A percentile compares a stretch with the other conserved stretches of the same genome.
phyloP scores from a whole-genome alignment of 2,888 invertebrate species.

The Caenorhabditis uteleia region DNA sequence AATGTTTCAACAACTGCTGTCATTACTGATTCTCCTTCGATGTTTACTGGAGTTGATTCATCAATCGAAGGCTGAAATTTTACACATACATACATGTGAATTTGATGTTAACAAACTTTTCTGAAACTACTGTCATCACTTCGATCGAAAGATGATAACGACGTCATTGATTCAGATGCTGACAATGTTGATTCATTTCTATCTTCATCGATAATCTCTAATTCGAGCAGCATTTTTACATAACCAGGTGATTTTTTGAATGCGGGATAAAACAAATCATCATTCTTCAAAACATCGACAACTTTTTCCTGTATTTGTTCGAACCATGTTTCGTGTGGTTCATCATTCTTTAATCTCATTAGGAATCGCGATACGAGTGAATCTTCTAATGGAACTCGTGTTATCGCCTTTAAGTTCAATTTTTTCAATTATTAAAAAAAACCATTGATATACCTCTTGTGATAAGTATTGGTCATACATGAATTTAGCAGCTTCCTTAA shows the following conservation, averaged over 20 bases:
- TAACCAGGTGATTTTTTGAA: constrained; percentile 79
- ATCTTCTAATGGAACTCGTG: constrained; percentile 77
- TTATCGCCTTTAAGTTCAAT: no score
- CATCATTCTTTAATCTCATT: constrained; percentile 76
- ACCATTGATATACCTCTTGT: no score
- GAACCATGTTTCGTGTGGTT: constrained; percentile 80
- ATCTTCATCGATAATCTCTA: constrained; percentile 75
- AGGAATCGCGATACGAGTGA: constrained; percentile 76
- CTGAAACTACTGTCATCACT: background rate
- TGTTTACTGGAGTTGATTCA: background rate
- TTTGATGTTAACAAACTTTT: background rate
- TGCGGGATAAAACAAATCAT: constrained; percentile 76
- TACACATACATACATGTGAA: background rate
- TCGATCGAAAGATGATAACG: constrained; percentile 17
- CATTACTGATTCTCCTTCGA: constrained; percentile 38
- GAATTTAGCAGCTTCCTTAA: constrained; percentile 78
- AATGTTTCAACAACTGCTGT: constrained; percentile 59
- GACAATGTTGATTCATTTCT: constrained; percentile 22
- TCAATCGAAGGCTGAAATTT: constrained; percentile 5
- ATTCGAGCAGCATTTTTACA: constrained; percentile 78
- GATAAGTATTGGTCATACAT: constrained; percentile 82
- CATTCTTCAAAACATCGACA: constrained; percentile 72
- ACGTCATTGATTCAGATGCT: constrained; percentile 22
- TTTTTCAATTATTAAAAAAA: constrained; percentile 72
- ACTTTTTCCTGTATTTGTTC: constrained; percentile 79